Conservation (phyloP, 2,797 vertebrate genomes). For the Crocodylus rhombifer region DNA sequence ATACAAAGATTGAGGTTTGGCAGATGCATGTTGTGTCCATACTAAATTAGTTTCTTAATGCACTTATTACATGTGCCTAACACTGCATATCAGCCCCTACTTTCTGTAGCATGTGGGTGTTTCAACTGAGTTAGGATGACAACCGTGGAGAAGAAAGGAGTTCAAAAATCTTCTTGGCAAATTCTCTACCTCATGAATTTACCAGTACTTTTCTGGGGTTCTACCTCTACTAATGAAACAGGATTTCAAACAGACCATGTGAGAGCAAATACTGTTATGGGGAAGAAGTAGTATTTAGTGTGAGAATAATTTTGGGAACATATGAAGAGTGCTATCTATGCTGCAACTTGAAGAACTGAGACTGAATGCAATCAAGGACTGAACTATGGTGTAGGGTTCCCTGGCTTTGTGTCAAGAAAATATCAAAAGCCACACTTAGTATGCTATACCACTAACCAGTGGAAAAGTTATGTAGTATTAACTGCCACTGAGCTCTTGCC, state of each 20-base stretch:
- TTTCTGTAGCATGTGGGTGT: too few relatives aligned
- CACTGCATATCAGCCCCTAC: too few relatives aligned
- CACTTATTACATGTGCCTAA: not conserved
- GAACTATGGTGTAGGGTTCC: conserved; percentile 13
- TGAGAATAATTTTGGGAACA: not conserved
- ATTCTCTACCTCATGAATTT: not conserved
- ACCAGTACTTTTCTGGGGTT: not conserved
- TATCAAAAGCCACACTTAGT: conserved; percentile 32
- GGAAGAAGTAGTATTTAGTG: not conserved
- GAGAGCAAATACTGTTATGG: not conserved
- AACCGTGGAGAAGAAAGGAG: not conserved
- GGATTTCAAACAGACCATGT: not conserved
- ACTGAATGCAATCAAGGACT: not conserved
- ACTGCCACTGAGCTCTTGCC: conserved; percentile 40
- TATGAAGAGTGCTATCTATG: not conserved
- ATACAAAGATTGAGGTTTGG: not conserved
- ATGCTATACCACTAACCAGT: not conserved
- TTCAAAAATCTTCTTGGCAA: not conserved
- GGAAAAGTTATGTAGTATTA: conserved; percentile 22
- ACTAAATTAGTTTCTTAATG: not conserved
- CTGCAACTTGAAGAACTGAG: not conserved
- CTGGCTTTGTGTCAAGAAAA: conserved; percentile 63
- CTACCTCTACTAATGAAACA: accelerated
- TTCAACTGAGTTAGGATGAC: not conserved
- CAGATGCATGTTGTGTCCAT: not conserved